Conservation (phyloP, 37 sponge, comb jelly and placozoan genomes). For the Diacarnus erythraeanus region DNA sequence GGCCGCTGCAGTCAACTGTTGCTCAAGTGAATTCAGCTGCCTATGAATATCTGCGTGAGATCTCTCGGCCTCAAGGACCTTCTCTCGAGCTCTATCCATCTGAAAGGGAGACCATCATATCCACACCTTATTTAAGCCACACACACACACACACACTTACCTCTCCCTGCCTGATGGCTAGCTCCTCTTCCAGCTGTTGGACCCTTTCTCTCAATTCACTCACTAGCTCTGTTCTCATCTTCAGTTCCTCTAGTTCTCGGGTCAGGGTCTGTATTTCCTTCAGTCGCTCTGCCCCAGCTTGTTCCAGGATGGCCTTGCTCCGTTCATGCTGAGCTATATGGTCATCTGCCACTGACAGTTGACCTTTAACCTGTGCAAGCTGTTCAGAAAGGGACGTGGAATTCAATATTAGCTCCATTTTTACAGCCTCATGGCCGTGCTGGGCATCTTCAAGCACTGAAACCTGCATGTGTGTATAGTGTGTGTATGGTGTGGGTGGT, state of each 20-base stretch:
- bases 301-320: background rate
- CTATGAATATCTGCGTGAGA: background rate
- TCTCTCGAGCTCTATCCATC: background rate
- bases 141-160: constrained; percentile 20
- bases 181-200: constrained; percentile 22
- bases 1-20: background rate
- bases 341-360: constrained; percentile 8
- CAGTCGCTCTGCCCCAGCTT: constrained; percentile 14
- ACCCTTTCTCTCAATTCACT: constrained; percentile 22
- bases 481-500: too few species aligned
- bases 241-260: constrained; percentile 15
- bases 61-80: background rate
- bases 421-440: background rate
- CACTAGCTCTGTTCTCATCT: constrained; percentile 24
- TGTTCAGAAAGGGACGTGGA: background rate
- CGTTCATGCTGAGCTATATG: background rate
- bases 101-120: too few species aligned
- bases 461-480: too few species aligned
- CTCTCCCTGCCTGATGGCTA: constrained; percentile 7
- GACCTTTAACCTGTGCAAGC: background rate
- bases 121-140: too few species aligned
- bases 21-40: constrained; percentile 3
- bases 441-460: background rate
- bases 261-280: constrained; percentile 16
- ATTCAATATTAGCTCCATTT: background rate